Percentiles rank a stretch among this genome's conserved stretches.
These are phyloP conservation scores for Limanda limanda DNA, from an alignment of 2,113 vertebrate genomes.

Conservation along the genomic window DNA sequence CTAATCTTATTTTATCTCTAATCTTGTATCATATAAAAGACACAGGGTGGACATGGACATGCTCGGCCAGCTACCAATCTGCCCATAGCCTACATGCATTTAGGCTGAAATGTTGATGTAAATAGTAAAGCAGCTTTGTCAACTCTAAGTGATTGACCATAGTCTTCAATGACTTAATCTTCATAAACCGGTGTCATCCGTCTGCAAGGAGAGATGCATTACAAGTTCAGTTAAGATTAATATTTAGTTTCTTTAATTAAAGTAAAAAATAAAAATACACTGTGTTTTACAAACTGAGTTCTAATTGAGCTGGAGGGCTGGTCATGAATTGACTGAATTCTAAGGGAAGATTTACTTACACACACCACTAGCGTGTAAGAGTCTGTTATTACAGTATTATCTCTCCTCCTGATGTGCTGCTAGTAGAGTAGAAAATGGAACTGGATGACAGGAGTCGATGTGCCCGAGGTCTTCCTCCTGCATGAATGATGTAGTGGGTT, in stretches of 20 bases:
- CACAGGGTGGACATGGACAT: not conserved
- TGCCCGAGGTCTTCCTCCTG: constrained; percentile 21
- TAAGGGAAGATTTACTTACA: not conserved
- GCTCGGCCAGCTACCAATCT: not conserved
- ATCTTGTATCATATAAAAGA: too few species aligned
- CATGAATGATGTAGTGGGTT: constrained; percentile 35
- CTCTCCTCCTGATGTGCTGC: constrained; percentile 1
- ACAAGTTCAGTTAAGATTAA: too few species aligned
- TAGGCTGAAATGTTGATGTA: not conserved
- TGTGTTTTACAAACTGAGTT: not conserved
- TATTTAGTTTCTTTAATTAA: too few species aligned
- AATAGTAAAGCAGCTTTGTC: not conserved
- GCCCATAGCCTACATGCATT: not conserved
- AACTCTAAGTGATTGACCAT: not conserved
- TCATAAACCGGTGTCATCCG: not conserved
- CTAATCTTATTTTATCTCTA: too few species aligned
- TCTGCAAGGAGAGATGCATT: too few species aligned
- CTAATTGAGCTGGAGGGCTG: not conserved
- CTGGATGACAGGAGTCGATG: not conserved
- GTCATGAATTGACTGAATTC: not conserved
- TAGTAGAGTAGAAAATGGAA: constrained; percentile 19
- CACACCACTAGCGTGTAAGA: not conserved
- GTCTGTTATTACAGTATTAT: not conserved
- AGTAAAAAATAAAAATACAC: too few species aligned
- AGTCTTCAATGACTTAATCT: not conserved